Conservation (phyloP, 2,113 vertebrate species). For the Phrynosoma blainvillii region DNA sequence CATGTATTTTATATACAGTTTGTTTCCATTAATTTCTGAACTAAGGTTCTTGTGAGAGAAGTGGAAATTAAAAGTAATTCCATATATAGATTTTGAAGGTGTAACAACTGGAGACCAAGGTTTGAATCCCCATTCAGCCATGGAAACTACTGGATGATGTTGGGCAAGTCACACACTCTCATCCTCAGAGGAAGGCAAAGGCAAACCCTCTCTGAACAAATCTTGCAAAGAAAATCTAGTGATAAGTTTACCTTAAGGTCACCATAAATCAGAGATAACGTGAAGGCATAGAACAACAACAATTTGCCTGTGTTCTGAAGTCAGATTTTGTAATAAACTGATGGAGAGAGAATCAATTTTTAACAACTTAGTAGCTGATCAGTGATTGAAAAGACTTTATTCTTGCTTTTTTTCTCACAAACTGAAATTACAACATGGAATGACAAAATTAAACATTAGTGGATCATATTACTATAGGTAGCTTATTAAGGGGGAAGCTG, state of each 20-base stretch:
- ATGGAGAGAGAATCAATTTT: background rate
- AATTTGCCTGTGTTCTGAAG: background rate
- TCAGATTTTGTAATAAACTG: background rate
- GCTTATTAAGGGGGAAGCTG: constrained; percentile 24
- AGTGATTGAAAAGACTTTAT: constrained; percentile 18
- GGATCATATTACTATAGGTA: constrained; percentile 47
- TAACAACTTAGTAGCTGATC: background rate
- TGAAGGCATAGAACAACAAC: too few species aligned
- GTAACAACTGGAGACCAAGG: too few species aligned
- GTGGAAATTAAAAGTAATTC: background rate
- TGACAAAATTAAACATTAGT: constrained; percentile 55
- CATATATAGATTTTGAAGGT: background rate
- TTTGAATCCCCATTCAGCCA: too few species aligned
- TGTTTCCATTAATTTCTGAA: too few species aligned
- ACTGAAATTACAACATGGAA: background rate
- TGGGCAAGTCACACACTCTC: too few species aligned
- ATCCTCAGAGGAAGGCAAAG: too few species aligned
- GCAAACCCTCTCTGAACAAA: too few species aligned
- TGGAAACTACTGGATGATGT: too few species aligned
- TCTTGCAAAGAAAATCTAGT: too few species aligned
- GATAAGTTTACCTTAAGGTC: too few species aligned
- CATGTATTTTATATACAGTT: too few species aligned
- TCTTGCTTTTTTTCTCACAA: constrained; percentile 1
- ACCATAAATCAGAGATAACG: too few species aligned
- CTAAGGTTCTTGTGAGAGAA: background rate